Conservation (phyloP, 2,797 vertebrate species). For the Sebastes trivittatus region DNA sequence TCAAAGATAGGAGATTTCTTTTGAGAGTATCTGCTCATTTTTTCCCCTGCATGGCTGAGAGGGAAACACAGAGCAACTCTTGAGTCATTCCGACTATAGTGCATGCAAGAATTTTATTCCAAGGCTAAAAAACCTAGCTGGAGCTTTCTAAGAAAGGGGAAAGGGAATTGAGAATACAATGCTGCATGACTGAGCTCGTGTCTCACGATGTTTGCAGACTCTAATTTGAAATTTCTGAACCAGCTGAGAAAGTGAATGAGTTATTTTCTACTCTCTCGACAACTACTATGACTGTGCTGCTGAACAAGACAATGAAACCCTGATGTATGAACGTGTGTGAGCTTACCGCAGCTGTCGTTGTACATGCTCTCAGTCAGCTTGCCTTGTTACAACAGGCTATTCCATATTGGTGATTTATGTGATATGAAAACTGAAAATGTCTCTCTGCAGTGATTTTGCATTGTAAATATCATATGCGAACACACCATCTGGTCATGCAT, state of each 20-base stretch:
- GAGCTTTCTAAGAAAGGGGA: constrained; percentile 22
- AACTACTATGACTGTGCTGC: neutral
- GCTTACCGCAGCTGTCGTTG: constrained; percentile 4
- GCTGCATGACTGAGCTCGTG: neutral
- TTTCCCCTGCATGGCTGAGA: neutral
- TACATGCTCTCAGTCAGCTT: constrained; percentile 17
- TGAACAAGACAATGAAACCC: constrained; percentile 22
- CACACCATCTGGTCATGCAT: constrained; percentile 59
- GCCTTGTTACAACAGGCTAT: constrained; percentile 30
- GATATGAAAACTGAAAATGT: constrained; percentile 42
- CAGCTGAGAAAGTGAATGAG: neutral
- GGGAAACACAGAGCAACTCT: neutral
- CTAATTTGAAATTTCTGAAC: neutral
- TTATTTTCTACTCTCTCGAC: neutral
- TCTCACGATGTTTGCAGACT: neutral
- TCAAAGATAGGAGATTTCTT: neutral
- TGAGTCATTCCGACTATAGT: neutral
- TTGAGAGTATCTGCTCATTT: neutral
- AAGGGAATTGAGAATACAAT: neutral
- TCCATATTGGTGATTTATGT: constrained; percentile 52
- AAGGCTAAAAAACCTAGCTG: constrained; percentile 12
- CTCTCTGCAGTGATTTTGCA: constrained; percentile 33
- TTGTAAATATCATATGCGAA: constrained; percentile 48
- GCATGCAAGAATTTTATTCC: constrained; percentile 11
- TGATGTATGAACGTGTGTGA: neutral